Evolutionary conservation across 2,113 vertebrate genomes (phyloP), one percentile per base, ranked within the genome.

Genomic region (Poecile atricapillus): DNA sequence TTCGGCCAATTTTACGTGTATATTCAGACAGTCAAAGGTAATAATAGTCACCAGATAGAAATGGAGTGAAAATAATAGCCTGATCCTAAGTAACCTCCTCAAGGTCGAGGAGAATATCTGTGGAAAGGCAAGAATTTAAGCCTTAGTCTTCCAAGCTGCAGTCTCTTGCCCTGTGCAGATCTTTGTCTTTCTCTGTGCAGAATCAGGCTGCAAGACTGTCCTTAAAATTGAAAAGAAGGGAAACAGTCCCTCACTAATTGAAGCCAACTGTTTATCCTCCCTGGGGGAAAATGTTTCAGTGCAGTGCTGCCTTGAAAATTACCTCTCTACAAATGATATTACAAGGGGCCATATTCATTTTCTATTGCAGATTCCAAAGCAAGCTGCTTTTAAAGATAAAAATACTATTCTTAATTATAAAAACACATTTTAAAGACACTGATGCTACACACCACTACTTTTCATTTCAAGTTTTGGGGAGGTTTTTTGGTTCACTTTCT

Each of bases 201-300:
- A 67, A 97, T 91, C 58, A 69, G 27, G 56, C 83, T 88, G 88
- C 58, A 86, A 95, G 76, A 77, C 88, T 92, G 88, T 55, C 92
- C 90, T 93, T 90, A 94, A 94, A 88, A 93, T 49, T 91, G 71
- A 83, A 86, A 83, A 95, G 92, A 94, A 97, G 88, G 63, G 59
- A 96, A 96, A 73, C 90, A 93, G 89, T 80, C 79, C 88, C 71
- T 94, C 88, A 83, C 83, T 96, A 97, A 94, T 94, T 93, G 95
- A 96, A 96, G 88, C 76, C 90, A 96, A 97, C 95, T 96, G 83
- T 96, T 96, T 94, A 92, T 92, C 71, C 56, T 97, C 90, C 92
- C 89, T 80, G 56, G 46, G 92, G 95, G 71, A 93, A 94, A 95
- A 90, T 85, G 82, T 85, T 94, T 97, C 87, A 76, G 59, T 74